phyloP scores from a whole-genome alignment of 2,888 invertebrate species.

The Gonocerus acuteangulatus region DNA sequence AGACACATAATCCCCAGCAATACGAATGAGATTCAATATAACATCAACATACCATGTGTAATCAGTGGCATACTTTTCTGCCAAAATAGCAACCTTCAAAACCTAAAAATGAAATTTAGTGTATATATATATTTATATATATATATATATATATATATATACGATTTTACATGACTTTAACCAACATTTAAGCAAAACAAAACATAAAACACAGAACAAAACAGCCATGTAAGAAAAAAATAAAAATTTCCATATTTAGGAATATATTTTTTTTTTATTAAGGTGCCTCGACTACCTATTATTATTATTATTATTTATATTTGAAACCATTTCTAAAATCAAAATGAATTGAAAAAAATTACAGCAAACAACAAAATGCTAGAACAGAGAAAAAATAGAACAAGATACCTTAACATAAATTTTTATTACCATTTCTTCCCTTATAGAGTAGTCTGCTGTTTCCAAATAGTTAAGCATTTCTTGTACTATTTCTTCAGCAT shows the following conservation, averaged over 20 bases:
- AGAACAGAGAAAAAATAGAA: too few species aligned
- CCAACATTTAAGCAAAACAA: background rate
- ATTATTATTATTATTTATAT: too few species aligned
- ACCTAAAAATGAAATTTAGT: slow-evolving; percentile 48
- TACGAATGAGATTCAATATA: slow-evolving; percentile 94
- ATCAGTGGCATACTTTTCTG: slow-evolving; percentile 98
- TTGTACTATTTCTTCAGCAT: slow-evolving; percentile 98
- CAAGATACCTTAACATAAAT: too few species aligned
- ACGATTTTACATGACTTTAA: background rate
- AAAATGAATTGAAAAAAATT: too few species aligned
- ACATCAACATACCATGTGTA: slow-evolving; percentile 99
- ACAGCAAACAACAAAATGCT: too few species aligned
- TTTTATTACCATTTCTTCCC: slow-evolving; percentile 97
- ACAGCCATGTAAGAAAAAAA: slow-evolving; percentile 1
- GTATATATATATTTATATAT: too few species aligned
- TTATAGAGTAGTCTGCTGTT: slow-evolving; percentile 98
- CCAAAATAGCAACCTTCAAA: slow-evolving; percentile 95
- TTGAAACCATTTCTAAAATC: too few species aligned
- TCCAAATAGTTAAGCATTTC: slow-evolving; percentile 99
- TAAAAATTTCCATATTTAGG: too few species aligned
- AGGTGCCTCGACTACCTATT: too few species aligned
- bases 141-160: background rate
- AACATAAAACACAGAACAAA: background rate
- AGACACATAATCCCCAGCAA: slow-evolving; percentile 98
- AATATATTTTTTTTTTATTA: too few species aligned